These are phyloP conservation scores for Sprattus sprattus DNA, from an alignment of 2,113 vertebrate genomes.

Conservation along the genomic window DNA sequence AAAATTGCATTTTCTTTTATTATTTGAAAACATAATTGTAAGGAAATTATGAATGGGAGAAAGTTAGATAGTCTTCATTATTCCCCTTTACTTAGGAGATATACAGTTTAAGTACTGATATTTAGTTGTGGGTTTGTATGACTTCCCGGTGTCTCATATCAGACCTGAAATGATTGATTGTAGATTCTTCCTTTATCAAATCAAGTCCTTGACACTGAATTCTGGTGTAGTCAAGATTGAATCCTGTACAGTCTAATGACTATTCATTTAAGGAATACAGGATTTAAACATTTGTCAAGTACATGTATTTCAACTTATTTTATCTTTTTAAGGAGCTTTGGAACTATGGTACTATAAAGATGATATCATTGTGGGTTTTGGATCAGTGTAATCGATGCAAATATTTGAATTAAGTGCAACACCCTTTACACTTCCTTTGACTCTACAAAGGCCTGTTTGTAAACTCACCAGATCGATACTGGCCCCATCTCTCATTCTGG, in stretches of 20 bases:
- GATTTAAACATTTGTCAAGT: background rate
- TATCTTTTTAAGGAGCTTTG: background rate
- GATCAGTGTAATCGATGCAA: background rate
- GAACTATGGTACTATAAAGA: background rate
- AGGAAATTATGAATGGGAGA: background rate
- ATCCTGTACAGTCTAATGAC: background rate
- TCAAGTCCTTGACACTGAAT: background rate
- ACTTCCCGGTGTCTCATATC: background rate
- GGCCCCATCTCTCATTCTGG: background rate
- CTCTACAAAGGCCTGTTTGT: background rate
- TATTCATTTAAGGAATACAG: background rate
- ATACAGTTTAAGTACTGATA: background rate
- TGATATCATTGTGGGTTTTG: background rate
- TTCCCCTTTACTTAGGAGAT: background rate
- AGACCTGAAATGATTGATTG: background rate
- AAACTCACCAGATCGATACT: background rate
- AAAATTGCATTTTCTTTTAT: background rate
- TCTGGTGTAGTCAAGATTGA: background rate
- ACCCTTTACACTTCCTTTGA: background rate
- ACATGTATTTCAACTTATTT: background rate
- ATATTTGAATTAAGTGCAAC: background rate
- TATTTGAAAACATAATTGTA: background rate
- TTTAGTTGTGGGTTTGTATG: background rate
- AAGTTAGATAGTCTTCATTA: background rate
- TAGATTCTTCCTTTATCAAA: background rate